These are phyloP conservation scores for Apodemus speciosus DNA, from an alignment of 2,113 vertebrate species.

Conservation along the genomic window DNA sequence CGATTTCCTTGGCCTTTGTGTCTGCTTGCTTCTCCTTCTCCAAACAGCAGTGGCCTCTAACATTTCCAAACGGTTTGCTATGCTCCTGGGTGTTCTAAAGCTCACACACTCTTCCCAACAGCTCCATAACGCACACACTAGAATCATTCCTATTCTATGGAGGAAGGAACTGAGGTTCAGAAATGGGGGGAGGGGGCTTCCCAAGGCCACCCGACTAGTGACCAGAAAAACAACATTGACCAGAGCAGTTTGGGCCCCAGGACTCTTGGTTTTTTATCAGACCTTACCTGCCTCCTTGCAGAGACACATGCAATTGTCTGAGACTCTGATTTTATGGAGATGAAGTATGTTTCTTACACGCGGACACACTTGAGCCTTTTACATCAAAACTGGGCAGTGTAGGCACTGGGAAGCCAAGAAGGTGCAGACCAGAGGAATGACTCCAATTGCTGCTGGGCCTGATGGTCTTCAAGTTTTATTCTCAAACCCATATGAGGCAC, in stretches of 20 bases:
- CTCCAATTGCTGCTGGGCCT: neutral
- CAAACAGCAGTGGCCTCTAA: neutral
- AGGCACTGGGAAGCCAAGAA: neutral
- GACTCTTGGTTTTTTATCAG: neutral
- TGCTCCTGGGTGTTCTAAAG: neutral
- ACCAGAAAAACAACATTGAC: neutral
- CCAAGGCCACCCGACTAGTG: neutral
- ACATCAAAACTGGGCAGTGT: neutral
- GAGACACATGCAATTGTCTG: neutral
- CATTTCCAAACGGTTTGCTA: neutral
- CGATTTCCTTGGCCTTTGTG: neutral
- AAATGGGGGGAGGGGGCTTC: neutral
- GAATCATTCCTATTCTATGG: neutral
- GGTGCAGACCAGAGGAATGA: neutral
- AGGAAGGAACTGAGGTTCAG: neutral
- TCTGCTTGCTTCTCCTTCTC: neutral
- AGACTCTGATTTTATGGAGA: neutral
- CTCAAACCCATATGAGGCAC: neutral
- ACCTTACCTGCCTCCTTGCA: neutral
- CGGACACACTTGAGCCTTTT: neutral
- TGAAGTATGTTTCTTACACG: neutral
- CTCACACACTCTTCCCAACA: neutral
- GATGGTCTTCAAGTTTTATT: neutral
- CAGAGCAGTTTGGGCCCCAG: rapidly evolving
- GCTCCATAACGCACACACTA: too few relatives aligned